Conservation (phyloP, 2,888 invertebrate genomes). For the Sinopyrophorus schimmeli region DNA sequence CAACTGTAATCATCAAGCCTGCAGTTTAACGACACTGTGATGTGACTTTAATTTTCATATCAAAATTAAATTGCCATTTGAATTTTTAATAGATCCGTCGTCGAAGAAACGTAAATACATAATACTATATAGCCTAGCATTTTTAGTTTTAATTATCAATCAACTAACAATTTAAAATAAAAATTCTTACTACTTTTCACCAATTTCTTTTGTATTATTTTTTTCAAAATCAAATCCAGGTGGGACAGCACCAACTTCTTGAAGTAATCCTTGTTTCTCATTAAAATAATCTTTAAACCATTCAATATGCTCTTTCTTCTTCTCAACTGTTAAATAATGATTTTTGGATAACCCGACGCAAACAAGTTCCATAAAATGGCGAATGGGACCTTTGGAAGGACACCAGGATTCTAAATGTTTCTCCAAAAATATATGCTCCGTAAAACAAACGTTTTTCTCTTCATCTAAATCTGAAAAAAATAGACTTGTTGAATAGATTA, state of each 20-base stretch:
- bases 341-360: conserved; percentile 93
- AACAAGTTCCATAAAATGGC: conserved; percentile 97
- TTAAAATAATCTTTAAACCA: conserved; percentile 93
- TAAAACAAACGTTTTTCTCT: conserved; percentile 73
- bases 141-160: too few relatives aligned
- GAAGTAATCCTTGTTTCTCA: conserved; percentile 72
- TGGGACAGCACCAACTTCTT: conserved; percentile 66
- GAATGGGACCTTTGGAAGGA: conserved; percentile 84
- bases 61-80: too few relatives aligned
- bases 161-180: too few relatives aligned
- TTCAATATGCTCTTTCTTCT: conserved; percentile 85
- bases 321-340: conserved; percentile 82
- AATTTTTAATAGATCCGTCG: too few relatives aligned
- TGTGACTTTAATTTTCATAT: too few relatives aligned
- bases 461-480: conserved; percentile 65
- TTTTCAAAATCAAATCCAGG: conserved; percentile 32
- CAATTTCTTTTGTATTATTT: conserved; percentile 8
- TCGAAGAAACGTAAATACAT: too few relatives aligned
- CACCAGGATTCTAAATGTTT: conserved; percentile 85
- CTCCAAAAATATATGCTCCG: conserved; percentile 94
- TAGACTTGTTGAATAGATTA: conserved; percentile 7
- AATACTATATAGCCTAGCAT: too few relatives aligned
- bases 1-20: too few relatives aligned
- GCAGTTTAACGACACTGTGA: too few relatives aligned
- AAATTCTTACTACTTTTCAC: too few relatives aligned